These are phyloP conservation scores for Himalopsyche anomala DNA, from an alignment of 2,888 invertebrate species.

Conservation along the genomic window DNA sequence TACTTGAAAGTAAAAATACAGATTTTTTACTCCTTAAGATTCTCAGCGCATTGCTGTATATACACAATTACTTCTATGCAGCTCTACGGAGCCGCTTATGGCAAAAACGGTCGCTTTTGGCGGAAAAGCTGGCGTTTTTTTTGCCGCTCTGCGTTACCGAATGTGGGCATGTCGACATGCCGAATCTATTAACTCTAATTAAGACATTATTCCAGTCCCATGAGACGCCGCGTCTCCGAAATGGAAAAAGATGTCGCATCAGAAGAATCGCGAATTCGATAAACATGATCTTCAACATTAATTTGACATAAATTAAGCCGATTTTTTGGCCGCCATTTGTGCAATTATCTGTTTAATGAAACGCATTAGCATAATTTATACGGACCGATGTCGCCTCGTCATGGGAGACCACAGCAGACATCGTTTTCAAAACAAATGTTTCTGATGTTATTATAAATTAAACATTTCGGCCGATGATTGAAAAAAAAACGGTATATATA, in stretches of 20 bases:
- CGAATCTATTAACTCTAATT: constrained; percentile 34
- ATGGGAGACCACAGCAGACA: constrained; percentile 39
- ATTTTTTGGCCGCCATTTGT: constrained; percentile 32
- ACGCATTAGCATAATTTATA: constrained; percentile 16
- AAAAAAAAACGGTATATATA: no score
- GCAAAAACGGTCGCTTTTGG: not conserved
- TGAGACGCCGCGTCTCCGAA: constrained; percentile 28
- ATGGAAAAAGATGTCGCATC: constrained; percentile 37
- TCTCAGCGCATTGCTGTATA: no score
- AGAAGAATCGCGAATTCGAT: not conserved
- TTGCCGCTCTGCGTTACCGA: not conserved
- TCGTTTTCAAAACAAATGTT: not conserved
- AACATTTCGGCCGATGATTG: no score
- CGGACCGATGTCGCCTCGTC: constrained; percentile 30
- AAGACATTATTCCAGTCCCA: constrained; percentile 14
- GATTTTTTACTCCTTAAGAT: no score
- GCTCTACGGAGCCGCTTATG: not conserved
- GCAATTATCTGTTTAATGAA: constrained; percentile 33
- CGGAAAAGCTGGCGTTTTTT: constrained; percentile 18
- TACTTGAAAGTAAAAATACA: no score
- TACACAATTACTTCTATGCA: no score
- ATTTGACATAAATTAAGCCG: constrained; percentile 37
- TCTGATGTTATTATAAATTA: no score
- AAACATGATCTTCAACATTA: constrained; percentile 39
- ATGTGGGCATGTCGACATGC: constrained; percentile 5